A percentile compares a stretch with the other conserved stretches of the same genome.
These are phyloP conservation scores for Hyles lineata DNA, from an alignment of 2,888 invertebrate genomes.

Conservation along the genomic window DNA sequence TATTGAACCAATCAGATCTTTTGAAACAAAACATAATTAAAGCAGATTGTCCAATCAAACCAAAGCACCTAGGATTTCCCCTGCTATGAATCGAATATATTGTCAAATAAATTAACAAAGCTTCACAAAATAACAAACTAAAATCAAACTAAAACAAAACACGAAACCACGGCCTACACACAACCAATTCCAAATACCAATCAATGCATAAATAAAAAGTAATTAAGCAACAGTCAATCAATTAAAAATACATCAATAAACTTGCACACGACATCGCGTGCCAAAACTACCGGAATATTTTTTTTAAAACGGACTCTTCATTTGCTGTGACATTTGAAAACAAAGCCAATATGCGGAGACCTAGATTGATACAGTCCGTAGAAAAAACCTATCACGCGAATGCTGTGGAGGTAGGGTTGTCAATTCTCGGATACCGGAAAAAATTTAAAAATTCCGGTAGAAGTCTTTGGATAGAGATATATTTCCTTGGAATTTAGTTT, in stretches of 20 bases:
- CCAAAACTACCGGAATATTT: background rate
- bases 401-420: conserved; percentile 5
- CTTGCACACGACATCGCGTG: background rate
- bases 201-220: background rate
- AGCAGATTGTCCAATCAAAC: too few species aligned
- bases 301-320: background rate
- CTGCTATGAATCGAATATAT: too few species aligned
- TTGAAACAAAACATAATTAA: too few species aligned
- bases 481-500: too few species aligned
- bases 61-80: too few species aligned
- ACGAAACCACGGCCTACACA: background rate
- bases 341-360: background rate
- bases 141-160: too few species aligned
- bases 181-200: background rate
- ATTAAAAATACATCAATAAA: background rate
- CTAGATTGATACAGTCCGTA: background rate
- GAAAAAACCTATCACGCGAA: conserved; percentile 4
- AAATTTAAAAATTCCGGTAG: too few species aligned
- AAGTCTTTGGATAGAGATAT: too few species aligned
- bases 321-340: conserved; percentile 8
- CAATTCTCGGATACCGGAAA: background rate
- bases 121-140: too few species aligned
- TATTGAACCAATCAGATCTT: too few species aligned
- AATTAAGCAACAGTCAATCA: background rate
- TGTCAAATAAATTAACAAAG: too few species aligned